A percentile compares a stretch with the other conserved stretches of the same genome.
phyloP scores from a whole-genome alignment of 1,140 invertebrate species.

The Pristionchus pacificus region DNA sequence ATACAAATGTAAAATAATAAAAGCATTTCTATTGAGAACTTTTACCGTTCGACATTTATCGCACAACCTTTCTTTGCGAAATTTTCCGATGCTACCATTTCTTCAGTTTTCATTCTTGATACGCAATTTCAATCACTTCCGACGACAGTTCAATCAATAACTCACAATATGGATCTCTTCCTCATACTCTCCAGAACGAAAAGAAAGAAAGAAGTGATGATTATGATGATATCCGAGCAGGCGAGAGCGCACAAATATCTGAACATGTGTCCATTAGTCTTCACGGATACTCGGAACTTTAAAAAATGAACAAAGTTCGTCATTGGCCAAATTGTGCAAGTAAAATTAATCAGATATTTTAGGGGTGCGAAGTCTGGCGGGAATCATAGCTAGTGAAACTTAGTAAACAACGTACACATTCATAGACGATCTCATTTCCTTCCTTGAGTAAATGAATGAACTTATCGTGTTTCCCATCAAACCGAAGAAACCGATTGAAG shows the following conservation, averaged over 20 bases:
- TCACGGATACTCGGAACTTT: slow-evolving; percentile 11
- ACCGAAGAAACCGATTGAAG: slow-evolving; percentile 34
- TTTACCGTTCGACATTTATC: too few relatives aligned
- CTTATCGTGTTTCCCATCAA: slow-evolving; percentile 37
- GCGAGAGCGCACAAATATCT: slow-evolving; percentile 35
- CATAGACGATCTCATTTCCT: slow-evolving; percentile 31
- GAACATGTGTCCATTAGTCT: too few relatives aligned
- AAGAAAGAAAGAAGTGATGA: slow-evolving; percentile 36
- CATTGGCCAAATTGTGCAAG: not conserved
- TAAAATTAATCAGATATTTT: not conserved
- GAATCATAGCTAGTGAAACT: not conserved
- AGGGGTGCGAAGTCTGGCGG: not conserved
- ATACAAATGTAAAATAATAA: too few relatives aligned
- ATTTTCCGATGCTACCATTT: too few relatives aligned
- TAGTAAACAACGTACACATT: slow-evolving; percentile 21
- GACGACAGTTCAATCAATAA: slow-evolving; percentile 34
- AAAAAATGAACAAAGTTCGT: not conserved
- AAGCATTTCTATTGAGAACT: too few relatives aligned
- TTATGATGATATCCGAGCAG: slow-evolving; percentile 34
- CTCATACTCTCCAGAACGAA: slow-evolving; percentile 43
- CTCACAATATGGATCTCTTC: slow-evolving; percentile 25
- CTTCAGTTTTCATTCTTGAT: not conserved
- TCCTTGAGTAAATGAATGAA: slow-evolving; percentile 40
- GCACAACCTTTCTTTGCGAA: too few relatives aligned
- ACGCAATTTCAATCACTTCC: slow-evolving; percentile 43